These are phyloP conservation scores for Callimorpha dominula DNA, from an alignment of 2,888 invertebrate genomes.

Conservation along the genomic window DNA sequence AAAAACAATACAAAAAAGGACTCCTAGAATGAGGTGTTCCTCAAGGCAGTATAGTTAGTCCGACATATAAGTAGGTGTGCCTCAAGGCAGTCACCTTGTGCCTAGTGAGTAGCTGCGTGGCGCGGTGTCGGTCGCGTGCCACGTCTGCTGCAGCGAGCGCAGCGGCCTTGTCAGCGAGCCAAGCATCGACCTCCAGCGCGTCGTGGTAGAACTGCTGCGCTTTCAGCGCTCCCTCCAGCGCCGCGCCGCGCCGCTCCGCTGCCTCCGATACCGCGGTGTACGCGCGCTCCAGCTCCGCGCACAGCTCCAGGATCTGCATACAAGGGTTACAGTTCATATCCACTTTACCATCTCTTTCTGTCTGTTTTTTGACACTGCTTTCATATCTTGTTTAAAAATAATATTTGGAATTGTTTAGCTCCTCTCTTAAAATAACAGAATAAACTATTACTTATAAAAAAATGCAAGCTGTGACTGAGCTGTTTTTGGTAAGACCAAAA, in stretches of 20 bases:
- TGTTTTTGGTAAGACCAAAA: background rate
- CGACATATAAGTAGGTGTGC: background rate
- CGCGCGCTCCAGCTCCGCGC: constrained; percentile 89
- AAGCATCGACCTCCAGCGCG: constrained; percentile 96
- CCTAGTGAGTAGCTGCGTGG: constrained; percentile 96
- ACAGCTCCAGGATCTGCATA: constrained; percentile 90
- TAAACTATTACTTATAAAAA: too few species aligned
- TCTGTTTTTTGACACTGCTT: too few species aligned
- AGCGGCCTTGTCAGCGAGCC: constrained; percentile 95
- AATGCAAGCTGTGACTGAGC: too few species aligned
- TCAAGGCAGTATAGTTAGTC: background rate
- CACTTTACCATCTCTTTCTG: too few species aligned
- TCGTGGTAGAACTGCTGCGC: constrained; percentile 97
- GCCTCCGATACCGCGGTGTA: constrained; percentile 92
- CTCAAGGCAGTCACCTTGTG: constrained; percentile 90
- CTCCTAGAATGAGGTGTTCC: background rate
- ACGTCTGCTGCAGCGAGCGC: constrained; percentile 94
- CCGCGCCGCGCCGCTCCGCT: constrained; percentile 90
- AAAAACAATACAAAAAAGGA: background rate
- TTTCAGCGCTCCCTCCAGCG: constrained; percentile 94
- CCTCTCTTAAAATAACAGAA: too few species aligned
- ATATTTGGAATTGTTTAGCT: too few species aligned
- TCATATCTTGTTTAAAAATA: too few species aligned
- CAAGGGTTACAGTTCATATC: too few species aligned
- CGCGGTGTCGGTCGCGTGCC: constrained; percentile 96